Evolutionary conservation across 2,888 invertebrate species (phyloP).

Genomic region (Sialis lutaria): DNA sequence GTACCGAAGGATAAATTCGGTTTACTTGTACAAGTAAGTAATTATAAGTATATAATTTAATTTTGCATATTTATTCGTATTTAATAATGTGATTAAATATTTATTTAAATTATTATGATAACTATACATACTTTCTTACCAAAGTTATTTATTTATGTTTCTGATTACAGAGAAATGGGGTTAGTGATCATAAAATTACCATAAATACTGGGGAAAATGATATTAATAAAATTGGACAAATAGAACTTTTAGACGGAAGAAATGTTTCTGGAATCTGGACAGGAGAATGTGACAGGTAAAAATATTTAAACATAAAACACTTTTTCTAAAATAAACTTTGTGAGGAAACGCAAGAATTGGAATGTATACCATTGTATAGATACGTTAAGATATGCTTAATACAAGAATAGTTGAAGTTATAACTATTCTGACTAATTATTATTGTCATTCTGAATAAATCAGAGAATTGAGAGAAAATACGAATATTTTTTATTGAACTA

Average conservation of each 20-base stretch:
- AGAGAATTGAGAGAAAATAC: no score
- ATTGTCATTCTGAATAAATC: no score
- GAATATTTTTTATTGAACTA: no score
- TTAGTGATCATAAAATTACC: slow-evolving; percentile 42
- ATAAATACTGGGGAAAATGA: slow-evolving; percentile 50
- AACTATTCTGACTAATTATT: no score
- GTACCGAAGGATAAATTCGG: slow-evolving; percentile 45
- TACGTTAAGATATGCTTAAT: no score
- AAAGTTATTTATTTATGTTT: slow-evolving; percentile 5
- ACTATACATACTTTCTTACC: no score
- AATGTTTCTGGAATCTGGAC: slow-evolving; percentile 42
- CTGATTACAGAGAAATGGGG: slow-evolving; percentile 42
- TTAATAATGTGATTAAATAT: not conserved
- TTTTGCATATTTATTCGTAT: not conserved
- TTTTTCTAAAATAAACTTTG: no score
- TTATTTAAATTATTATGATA: no score
- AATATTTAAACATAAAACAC: not conserved
- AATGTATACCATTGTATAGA: no score
- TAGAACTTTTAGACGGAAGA: slow-evolving; percentile 44
- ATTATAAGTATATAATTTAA: not conserved
- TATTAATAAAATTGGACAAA: slow-evolving; percentile 40
- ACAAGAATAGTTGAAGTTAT: no score
- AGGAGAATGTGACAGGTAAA: slow-evolving; percentile 47
- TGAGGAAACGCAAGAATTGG: no score
- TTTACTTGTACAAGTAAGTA: slow-evolving; percentile 44